Base-by-base conservation (phyloP, 1,140 invertebrate species). In the Cryptotermes secundus region DNA sequence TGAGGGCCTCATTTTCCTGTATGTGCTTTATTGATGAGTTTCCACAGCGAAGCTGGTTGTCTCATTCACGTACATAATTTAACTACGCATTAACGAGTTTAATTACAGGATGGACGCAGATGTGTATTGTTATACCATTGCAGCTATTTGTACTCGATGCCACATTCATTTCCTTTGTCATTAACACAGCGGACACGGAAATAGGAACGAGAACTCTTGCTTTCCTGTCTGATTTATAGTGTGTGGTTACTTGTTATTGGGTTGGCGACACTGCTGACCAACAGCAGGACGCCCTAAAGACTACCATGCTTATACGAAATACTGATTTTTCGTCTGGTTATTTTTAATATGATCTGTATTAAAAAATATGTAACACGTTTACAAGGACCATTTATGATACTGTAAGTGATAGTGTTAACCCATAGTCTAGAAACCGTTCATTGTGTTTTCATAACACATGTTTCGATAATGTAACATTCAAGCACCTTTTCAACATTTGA, bases 81-180 rank as follows among this genome's bases (percentile, higher is more conserved):
- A 72, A 31, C 59, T 72, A 72, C n/a, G 14, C 59, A 72, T 72
- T 72, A 72, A 72, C 59, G n/a, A 10, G 59, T 72, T 72, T 72
- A 72, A 72, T 72, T 72, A 72, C 59, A 72, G 59, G 59, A 72
- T 72, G 59, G 59, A 72, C n/a, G 59, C 59, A 72, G 59, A 72
- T 72, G 59, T 72, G 59, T 31, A 72, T 72, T 72, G 59, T 72
- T 72, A 72, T 72, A 72, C n/a, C 59, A 72, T 72, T 72, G 31
- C 14, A 72, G 59, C n/a, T 72, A 26, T 72, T n/a, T 72, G 26
- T n/a, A 31, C 26, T 72, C 3, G 31, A 26, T 31, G 31, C 59
- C 59, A 31, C 59, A 72, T 72, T 72, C 59, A 72, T 72, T 72
- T 72, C 59, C 59, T 31, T 10, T 31, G 0, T n/a, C 59, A 72